Evolutionary conservation across 2,113 vertebrate species (phyloP).

Genomic region (Penelope pileata): DNA sequence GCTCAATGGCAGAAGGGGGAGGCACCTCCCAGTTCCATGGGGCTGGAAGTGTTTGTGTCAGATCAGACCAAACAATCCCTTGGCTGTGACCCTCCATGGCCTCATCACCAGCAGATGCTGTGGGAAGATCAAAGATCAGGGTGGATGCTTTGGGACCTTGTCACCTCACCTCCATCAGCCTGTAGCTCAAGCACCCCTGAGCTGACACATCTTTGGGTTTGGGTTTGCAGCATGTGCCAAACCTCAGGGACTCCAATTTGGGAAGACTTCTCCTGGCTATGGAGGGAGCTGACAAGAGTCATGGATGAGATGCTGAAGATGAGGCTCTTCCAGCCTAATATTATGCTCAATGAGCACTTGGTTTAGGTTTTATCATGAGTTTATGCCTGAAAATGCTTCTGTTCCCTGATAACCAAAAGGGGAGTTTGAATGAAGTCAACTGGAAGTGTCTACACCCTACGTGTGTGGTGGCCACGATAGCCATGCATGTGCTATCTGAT

Average conservation of each 20-base stretch:
- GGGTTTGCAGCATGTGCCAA: no score
- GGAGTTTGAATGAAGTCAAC: background rate
- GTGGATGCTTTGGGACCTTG: background rate
- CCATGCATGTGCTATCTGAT: background rate
- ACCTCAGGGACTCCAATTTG: background rate
- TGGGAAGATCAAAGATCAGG: background rate
- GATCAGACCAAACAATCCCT: background rate
- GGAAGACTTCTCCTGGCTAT: background rate
- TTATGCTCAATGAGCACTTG: background rate
- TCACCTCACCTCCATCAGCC: background rate
- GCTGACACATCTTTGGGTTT: background rate
- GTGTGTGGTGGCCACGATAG: background rate
- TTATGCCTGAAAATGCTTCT: background rate
- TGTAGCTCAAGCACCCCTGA: background rate
- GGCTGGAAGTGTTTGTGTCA: background rate
- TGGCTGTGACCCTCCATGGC: background rate
- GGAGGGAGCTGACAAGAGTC: background rate
- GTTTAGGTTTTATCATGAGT: background rate
- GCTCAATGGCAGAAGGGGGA: background rate
- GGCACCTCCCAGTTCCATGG: background rate
- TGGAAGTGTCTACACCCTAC: background rate
- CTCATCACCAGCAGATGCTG: background rate
- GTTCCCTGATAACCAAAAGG: background rate
- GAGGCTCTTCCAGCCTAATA: background rate
- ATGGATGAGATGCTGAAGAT: background rate